These are phyloP conservation scores for Phymastichus coffea DNA, from an alignment of 1,140 invertebrate genomes.

Conservation along the genomic window DNA sequence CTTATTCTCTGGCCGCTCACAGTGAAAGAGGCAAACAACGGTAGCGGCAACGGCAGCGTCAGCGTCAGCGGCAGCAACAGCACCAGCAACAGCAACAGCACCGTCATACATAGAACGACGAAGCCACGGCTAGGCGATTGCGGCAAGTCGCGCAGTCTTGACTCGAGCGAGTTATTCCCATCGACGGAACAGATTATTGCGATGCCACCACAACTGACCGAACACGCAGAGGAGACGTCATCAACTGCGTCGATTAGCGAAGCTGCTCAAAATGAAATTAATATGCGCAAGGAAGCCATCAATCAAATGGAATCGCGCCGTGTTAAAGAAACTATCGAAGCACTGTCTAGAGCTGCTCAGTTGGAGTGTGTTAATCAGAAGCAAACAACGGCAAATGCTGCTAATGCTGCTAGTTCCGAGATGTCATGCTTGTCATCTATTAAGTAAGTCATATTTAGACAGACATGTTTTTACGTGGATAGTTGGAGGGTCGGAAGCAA, in stretches of 20 bases:
- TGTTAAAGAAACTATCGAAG: not conserved
- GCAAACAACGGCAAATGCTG: not conserved
- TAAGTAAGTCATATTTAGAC: conserved; percentile 28
- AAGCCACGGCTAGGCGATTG: conserved; percentile 68
- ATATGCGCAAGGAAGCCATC: conserved; percentile 7
- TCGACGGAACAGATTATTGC: conserved; percentile 48
- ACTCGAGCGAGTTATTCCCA: conserved; percentile 74
- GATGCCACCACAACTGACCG: conserved; percentile 41
- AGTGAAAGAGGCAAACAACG: not conserved
- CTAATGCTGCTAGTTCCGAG: not conserved
- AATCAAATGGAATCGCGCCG: not conserved
- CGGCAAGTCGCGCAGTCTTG: conserved; percentile 80
- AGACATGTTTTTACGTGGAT: too few species aligned
- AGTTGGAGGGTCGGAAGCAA: too few species aligned
- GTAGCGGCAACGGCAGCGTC: not conserved
- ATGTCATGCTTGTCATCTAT: conserved; percentile 10
- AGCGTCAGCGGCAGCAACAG: too few species aligned
- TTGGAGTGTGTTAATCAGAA: too few species aligned
- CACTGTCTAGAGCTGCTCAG: too few species aligned
- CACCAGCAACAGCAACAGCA: too few species aligned
- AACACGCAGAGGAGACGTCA: conserved; percentile 47
- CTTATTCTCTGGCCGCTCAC: not conserved
- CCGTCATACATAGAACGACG: conserved; percentile 43
- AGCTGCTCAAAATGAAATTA: conserved; percentile 6
- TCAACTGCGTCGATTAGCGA: not conserved